A percentile compares a stretch with the other conserved stretches of the same genome.
phyloP scores from a whole-genome alignment of 2,888 invertebrate species.

The Euspilapteryx auroguttella region DNA sequence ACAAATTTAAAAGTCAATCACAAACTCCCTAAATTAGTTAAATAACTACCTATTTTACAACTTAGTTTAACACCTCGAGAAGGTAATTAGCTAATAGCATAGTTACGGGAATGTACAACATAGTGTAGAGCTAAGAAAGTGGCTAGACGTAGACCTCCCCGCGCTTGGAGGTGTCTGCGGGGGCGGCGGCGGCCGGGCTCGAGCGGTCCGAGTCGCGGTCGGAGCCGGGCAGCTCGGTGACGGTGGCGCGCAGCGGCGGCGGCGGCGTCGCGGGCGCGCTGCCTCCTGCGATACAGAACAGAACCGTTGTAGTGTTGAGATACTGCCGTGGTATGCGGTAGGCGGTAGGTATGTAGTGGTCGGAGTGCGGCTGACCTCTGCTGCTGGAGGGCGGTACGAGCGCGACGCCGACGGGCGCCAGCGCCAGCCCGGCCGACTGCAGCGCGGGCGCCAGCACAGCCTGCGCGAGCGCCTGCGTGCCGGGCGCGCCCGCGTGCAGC shows the following conservation, averaged over 20 bases:
- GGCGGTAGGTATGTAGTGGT: too few species aligned
- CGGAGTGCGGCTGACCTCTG: too few species aligned
- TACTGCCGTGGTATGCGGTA: too few species aligned
- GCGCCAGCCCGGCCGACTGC: slow-evolving; percentile 39
- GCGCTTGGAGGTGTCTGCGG: slow-evolving; percentile 33
- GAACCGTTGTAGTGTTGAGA: too few species aligned
- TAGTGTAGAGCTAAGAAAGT: too few species aligned
- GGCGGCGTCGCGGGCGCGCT: slow-evolving; percentile 54
- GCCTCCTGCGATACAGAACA: slow-evolving; percentile 34
- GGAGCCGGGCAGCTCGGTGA: slow-evolving; percentile 15
- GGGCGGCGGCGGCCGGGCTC: slow-evolving; percentile 13
- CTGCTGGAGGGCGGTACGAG: slow-evolving; percentile 47
- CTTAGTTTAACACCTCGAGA: too few species aligned
- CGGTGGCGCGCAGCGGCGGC: slow-evolving; percentile 33
- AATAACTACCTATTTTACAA: too few species aligned
- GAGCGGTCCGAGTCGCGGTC: slow-evolving; percentile 11
- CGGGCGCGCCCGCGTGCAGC: slow-evolving; percentile 70
- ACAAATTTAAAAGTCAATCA: too few species aligned
- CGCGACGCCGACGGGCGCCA: slow-evolving; percentile 38
- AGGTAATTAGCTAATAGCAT: too few species aligned
- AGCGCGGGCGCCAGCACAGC: slow-evolving; percentile 70
- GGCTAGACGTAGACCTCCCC: slow-evolving; percentile 45
- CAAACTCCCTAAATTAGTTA: too few species aligned
- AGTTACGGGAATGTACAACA: too few species aligned
- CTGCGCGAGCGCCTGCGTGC: slow-evolving; percentile 77